These are phyloP conservation scores for Montipora sp. DNA, from an alignment of 64 coral and sea anemone genomes.

Conservation along the genomic window DNA sequence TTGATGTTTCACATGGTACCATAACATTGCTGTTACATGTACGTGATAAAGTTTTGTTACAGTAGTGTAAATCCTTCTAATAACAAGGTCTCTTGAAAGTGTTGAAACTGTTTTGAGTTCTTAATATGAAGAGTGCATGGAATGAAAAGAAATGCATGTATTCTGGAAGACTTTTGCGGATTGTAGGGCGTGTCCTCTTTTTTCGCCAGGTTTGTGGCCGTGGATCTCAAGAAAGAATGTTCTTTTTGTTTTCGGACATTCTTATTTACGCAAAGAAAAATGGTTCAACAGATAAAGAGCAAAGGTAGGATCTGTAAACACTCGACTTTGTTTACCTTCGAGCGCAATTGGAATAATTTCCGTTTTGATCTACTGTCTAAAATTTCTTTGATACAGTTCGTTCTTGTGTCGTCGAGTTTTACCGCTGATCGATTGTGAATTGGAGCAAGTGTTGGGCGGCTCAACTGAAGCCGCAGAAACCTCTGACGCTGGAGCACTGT, in stretches of 20 bases:
- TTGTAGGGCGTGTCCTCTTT: neutral
- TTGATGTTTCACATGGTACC: too few species aligned
- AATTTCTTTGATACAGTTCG: conserved; percentile 50
- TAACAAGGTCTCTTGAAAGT: too few species aligned
- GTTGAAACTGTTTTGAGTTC: too few species aligned
- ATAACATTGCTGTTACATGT: too few species aligned
- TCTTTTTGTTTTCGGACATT: conserved; percentile 99
- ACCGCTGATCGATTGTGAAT: conserved; percentile 76
- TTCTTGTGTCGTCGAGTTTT: conserved; percentile 92
- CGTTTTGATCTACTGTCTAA: neutral
- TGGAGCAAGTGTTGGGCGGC: conserved; percentile 94
- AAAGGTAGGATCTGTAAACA: conserved; percentile 41
- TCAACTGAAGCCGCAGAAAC: conserved; percentile 60
- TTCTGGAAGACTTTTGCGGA: too few species aligned
- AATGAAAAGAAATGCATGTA: too few species aligned
- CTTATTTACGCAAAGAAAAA: conserved; percentile 94
- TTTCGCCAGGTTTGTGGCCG: conserved; percentile 75
- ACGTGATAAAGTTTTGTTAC: too few species aligned
- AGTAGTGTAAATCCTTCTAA: too few species aligned
- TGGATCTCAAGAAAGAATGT: conserved; percentile 95
- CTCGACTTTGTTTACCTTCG: too few species aligned
- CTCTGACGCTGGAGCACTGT: conserved; percentile 83
- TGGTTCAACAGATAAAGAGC: conserved; percentile 85
- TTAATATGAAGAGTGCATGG: too few species aligned
- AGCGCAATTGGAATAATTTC: too few species aligned